Evolutionary conservation across 1,140 invertebrate genomes (phyloP).

Genomic region (Zeugodacus cucurbitae): DNA sequence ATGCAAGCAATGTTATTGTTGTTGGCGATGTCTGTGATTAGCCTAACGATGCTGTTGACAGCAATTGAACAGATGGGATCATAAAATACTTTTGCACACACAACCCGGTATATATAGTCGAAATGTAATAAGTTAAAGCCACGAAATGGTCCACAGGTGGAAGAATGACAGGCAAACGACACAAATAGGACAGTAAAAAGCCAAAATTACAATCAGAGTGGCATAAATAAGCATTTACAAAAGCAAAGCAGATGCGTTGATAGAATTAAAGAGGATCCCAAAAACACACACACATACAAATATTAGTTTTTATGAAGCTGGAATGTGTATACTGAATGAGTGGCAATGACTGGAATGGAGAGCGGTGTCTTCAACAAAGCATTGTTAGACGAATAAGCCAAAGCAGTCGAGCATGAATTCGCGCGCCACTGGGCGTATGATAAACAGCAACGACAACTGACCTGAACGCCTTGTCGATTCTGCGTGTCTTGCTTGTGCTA

Average conservation of each 20-base stretch:
- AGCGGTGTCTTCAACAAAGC: neutral
- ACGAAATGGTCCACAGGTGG: neutral
- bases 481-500: too few relatives aligned
- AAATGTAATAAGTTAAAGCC: neutral
- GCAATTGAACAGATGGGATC: neutral
- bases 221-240: neutral
- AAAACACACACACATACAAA: neutral
- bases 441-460: neutral
- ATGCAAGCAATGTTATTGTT: too few relatives aligned
- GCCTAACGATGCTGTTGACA: too few relatives aligned
- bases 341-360: too few relatives aligned
- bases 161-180: neutral
- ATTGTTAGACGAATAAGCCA: neutral
- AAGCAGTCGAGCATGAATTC: neutral
- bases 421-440: neutral
- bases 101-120: too few relatives aligned
- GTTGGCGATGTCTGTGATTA: too few relatives aligned
- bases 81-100: neutral
- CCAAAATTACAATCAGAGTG: neutral
- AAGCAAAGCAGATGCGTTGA: neutral
- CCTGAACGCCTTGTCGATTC: neutral
- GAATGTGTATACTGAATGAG: too few relatives aligned
- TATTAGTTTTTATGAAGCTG: too few relatives aligned
- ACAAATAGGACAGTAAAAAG: too few relatives aligned
- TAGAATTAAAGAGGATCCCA: neutral